phyloP scores from a whole-genome alignment of 2,113 vertebrate species.

The Stegastes partitus region DNA sequence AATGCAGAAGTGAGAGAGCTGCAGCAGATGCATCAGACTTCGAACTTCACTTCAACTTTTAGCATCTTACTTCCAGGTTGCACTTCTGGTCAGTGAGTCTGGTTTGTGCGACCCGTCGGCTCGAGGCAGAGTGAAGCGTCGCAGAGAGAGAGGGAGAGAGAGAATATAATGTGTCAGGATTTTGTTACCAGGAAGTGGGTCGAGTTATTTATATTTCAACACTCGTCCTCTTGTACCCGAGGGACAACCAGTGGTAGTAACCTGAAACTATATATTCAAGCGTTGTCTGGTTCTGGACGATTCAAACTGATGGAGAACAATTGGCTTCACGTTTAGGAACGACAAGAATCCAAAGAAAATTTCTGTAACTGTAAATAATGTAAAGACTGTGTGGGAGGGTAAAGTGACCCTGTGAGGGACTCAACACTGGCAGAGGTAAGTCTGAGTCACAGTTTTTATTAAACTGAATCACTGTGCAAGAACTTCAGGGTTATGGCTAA shows the following conservation, averaged over 20 bases:
- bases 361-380: constrained; percentile 31
- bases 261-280: constrained; percentile 76
- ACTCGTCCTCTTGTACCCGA: constrained; percentile 62
- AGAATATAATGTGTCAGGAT: constrained; percentile 75
- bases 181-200: constrained; percentile 86
- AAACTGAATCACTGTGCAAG: neutral
- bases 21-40: constrained; percentile 10
- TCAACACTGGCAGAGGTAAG: constrained; percentile 61
- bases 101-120: constrained; percentile 12
- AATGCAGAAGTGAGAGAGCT: constrained; percentile 57
- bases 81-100: constrained; percentile 12
- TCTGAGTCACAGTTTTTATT: constrained; percentile 43
- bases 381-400: constrained; percentile 3
- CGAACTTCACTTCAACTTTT: constrained; percentile 20
- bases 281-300: constrained; percentile 57
- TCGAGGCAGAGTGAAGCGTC: constrained; percentile 42
- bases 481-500: neutral
- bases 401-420: constrained; percentile 43
- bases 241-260: constrained; percentile 70
- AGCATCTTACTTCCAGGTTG: constrained; percentile 64
- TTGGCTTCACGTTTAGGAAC: neutral
- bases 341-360: constrained; percentile 8
- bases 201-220: constrained; percentile 87
- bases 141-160: constrained; percentile 56
- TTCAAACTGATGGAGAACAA: constrained; percentile 30